phyloP scores from a whole-genome alignment of 2,113 vertebrate species.

The Dasyprocta punctata region DNA sequence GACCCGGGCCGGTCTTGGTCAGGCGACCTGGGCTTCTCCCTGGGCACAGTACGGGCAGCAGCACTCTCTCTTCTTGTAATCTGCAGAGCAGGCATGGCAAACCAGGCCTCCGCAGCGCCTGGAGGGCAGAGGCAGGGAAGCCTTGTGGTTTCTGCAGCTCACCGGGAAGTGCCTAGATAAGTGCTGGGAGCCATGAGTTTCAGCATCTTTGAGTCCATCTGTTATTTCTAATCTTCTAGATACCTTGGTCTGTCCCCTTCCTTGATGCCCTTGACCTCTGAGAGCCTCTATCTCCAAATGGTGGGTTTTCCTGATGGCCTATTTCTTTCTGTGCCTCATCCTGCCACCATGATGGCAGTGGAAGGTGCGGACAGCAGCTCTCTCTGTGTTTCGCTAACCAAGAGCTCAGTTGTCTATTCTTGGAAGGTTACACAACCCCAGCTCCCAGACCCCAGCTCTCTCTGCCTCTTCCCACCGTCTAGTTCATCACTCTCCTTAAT shows the following conservation, averaged over 20 bases:
- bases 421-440: not conserved
- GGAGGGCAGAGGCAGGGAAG: slow-evolving; percentile 27
- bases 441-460: not conserved
- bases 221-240: not conserved
- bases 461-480: not conserved
- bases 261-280: not conserved
- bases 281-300: not conserved
- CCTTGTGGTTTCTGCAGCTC: not conserved
- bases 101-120: slow-evolving; percentile 84
- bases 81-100: slow-evolving; percentile 84
- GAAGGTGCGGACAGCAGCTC: not conserved
- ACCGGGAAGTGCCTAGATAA: fast-evolving
- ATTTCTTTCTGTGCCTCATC: not conserved
- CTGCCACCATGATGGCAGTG: not conserved
- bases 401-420: not conserved
- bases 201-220: not conserved
- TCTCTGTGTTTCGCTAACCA: not conserved
- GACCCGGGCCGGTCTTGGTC: not conserved
- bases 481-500: not conserved
- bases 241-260: not conserved
- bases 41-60: slow-evolving; percentile 84
- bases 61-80: slow-evolving; percentile 77
- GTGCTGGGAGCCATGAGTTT: fast-evolving
- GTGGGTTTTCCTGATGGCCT: not conserved
- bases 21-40: slow-evolving; percentile 65